Percentiles rank a stretch among this genome's conserved stretches.
phyloP scores from a whole-genome alignment of 2,888 invertebrate species.

The Agrochola litura region DNA sequence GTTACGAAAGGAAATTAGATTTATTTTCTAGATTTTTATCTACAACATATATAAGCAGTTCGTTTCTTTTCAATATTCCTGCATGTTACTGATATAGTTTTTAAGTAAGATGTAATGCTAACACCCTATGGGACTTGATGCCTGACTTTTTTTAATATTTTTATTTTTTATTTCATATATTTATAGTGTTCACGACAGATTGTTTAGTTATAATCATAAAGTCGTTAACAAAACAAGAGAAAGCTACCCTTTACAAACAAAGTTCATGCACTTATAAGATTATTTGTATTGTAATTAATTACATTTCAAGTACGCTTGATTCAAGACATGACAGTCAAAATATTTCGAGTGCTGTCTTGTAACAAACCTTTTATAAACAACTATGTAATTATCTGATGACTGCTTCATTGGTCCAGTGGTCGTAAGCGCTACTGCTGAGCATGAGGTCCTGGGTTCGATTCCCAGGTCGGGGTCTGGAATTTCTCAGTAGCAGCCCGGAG shows the following conservation, averaged over 20 bases:
- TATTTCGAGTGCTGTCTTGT: conserved; percentile 56
- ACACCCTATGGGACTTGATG: no score
- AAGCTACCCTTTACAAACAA: conserved; percentile 71
- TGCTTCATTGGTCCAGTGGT: not conserved
- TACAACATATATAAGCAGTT: no score
- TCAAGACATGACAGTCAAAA: conserved; percentile 67
- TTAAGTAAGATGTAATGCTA: no score
- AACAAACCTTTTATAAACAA: conserved; percentile 15
- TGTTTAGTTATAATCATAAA: conserved; percentile 5
- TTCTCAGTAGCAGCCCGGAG: no score
- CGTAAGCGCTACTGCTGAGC: not conserved
- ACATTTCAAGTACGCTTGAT: conserved; percentile 68
- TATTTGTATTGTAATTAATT: conserved; percentile 76
- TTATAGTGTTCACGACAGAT: not conserved
- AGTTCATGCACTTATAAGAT: conserved; percentile 61
- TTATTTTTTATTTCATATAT: not conserved
- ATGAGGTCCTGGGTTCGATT: not conserved
- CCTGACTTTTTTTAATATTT: no score
- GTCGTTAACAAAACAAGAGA: conserved; percentile 70
- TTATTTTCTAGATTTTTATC: no score
- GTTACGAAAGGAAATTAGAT: not conserved
- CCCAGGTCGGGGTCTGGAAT: not conserved
- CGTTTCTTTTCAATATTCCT: no score
- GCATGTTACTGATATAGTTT: no score
- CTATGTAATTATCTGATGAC: conserved; percentile 15